A percentile compares a stretch with the other conserved stretches of the same genome.
Conservation (phyloP, 1,140 invertebrate species). For the Zaprionus taronus region DNA sequence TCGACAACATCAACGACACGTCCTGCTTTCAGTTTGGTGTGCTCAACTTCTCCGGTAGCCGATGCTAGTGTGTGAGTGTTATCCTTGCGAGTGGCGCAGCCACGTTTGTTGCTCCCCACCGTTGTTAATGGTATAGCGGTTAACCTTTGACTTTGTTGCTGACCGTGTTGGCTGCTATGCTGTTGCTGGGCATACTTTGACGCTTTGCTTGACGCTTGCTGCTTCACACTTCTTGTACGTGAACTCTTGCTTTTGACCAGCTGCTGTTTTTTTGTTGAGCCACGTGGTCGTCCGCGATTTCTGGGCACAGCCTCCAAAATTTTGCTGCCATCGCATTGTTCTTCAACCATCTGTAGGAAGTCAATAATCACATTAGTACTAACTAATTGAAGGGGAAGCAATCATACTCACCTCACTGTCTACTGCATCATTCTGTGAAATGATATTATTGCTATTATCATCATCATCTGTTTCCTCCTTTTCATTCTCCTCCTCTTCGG, state of each 20-base stretch:
- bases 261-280: slow-evolving; percentile 35
- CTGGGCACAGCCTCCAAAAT: slow-evolving; percentile 15
- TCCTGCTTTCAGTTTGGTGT: slow-evolving; percentile 51
- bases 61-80: slow-evolving; percentile 56
- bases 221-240: slow-evolving; percentile 14
- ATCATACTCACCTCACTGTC: slow-evolving; percentile 31
- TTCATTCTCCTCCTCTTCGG: slow-evolving; percentile 18
- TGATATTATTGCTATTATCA: slow-evolving; percentile 7
- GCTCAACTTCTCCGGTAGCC: slow-evolving; percentile 70
- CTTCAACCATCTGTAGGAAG: slow-evolving; percentile 10
- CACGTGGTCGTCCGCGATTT: slow-evolving; percentile 20
- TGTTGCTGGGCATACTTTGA: slow-evolving; percentile 9
- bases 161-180: slow-evolving; percentile 9
- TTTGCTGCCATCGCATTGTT: slow-evolving; percentile 32
- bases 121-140: slow-evolving; percentile 54
- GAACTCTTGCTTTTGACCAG: slow-evolving; percentile 23
- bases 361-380: background rate
- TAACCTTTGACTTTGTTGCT: slow-evolving; percentile 29
- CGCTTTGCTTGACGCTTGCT: background rate
- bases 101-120: slow-evolving; percentile 71
- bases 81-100: slow-evolving; percentile 68
- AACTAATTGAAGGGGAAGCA: background rate
- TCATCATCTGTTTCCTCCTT: slow-evolving; percentile 6
- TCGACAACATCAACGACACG: slow-evolving; percentile 26
- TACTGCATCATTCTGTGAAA: background rate